These are phyloP conservation scores for Pantala flavescens DNA, from an alignment of 1,140 invertebrate species.

Conservation along the genomic window DNA sequence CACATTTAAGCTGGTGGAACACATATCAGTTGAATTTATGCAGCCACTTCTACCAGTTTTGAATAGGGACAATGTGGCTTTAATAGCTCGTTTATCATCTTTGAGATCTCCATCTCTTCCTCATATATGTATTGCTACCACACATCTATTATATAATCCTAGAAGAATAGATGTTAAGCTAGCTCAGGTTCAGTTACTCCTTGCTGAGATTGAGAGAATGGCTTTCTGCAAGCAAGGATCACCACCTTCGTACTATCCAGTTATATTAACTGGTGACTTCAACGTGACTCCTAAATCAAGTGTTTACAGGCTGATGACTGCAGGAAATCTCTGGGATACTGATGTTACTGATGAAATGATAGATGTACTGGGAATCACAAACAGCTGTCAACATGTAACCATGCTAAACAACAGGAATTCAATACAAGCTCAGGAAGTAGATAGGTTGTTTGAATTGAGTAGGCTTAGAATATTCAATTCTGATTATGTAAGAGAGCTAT, in stretches of 20 bases:
- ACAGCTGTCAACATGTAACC: conserved; percentile 54
- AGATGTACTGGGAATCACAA: conserved; percentile 44
- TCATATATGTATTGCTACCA: conserved; percentile 51
- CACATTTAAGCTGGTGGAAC: conserved; percentile 50
- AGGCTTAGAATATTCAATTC: not conserved
- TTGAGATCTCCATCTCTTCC: not conserved
- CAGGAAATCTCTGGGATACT: conserved; percentile 50
- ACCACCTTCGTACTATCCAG: conserved; percentile 50
- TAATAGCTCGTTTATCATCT: conserved; percentile 45
- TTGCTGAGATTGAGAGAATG: conserved; percentile 72
- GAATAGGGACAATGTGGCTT: conserved; percentile 76
- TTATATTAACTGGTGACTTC: conserved; percentile 82
- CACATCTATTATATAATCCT: conserved; percentile 91
- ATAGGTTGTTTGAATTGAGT: not conserved
- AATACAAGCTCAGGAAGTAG: not conserved
- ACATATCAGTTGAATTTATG: conserved; percentile 49
- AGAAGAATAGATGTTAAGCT: conserved; percentile 75
- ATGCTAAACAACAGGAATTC: conserved; percentile 28
- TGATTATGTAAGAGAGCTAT: not conserved
- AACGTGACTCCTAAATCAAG: conserved; percentile 64
- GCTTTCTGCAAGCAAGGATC: conserved; percentile 42
- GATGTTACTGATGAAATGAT: conserved; percentile 33
- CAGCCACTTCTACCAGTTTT: conserved; percentile 43
- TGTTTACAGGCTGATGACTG: conserved; percentile 59
- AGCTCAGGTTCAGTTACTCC: conserved; percentile 67